Evolutionary conservation across 2,113 vertebrate genomes (phyloP), one percentile per base, ranked within the genome.

Genomic region (Manacus vitellinus): DNA sequence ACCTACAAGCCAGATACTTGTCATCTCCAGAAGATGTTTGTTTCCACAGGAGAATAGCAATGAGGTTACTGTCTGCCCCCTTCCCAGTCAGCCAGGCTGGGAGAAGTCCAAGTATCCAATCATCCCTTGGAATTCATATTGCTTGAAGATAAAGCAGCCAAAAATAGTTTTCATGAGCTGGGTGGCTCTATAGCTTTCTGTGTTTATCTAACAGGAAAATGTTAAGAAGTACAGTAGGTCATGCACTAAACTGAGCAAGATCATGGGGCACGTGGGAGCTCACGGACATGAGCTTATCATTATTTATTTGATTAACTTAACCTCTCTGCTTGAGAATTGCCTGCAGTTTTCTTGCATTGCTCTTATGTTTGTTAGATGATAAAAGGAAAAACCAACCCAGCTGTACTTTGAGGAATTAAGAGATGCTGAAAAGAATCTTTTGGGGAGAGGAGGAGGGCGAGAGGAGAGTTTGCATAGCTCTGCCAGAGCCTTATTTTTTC

Each of bases 401-500:
- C 85, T 73, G 75, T 71, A 62, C n/a, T 17, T 24, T 31, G 49
- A 70, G 47, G 78, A 88, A 70, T 78, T 88, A 86, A 77, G 83
- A 77, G 79, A 88, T 95, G 51, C 77, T 89, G 81, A 91, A 94
- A 56, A 70, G 77, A 94, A 44, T 91, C 54, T 94, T 92, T 33
- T 58, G 70, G 47, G 54, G 55, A 94, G 35, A 44, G 76, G 76
- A 88, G 88, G 49, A 47, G 63, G 44, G 70, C 54, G 75, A 61
- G 62, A 94, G 63, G 41, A 91, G 35, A 95, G 37, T 81, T 89
- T 88, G 72, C 59, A 37, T 28, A 92, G 88, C 66, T 82, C 85
- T 97, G 96, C 90, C 95, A 96, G 90, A 87, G 46, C 80, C 63
- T 96, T 97, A 93, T 96, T 97, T 97, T 97, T 94, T 96, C 83